These are phyloP conservation scores for Urocolius indicus DNA, from an alignment of 2,113 vertebrate species.

Conservation along the genomic window DNA sequence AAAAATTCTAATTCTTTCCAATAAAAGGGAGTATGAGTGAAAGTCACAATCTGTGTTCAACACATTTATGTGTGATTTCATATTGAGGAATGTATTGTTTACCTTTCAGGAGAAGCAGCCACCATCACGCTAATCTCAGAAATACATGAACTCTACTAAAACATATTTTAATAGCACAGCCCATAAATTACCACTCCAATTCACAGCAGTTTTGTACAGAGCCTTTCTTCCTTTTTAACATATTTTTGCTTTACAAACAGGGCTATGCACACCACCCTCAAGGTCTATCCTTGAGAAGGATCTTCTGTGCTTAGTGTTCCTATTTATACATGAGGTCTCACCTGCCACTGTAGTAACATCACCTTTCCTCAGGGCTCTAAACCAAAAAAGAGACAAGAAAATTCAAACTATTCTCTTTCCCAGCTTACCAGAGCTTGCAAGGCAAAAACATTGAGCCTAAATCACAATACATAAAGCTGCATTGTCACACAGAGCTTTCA, in stretches of 20 bases:
- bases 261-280: neutral
- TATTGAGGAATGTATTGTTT: slow-evolving; percentile 15
- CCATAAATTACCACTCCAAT: neutral
- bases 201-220: neutral
- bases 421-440: neutral
- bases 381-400: neutral
- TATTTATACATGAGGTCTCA: neutral
- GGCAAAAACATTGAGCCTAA: neutral
- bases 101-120: neutral
- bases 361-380: neutral
- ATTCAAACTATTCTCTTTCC: neutral
- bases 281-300: neutral
- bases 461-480: neutral
- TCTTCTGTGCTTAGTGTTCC: neutral
- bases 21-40: slow-evolving; percentile 27
- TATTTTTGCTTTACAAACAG: neutral
- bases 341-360: neutral
- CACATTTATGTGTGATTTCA: slow-evolving; percentile 67
- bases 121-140: neutral
- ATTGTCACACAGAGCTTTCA: neutral
- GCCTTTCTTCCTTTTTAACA: neutral
- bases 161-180: neutral
- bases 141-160: slow-evolving; percentile 17
- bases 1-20: slow-evolving; percentile 50
- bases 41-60: slow-evolving; percentile 38